Conservation (phyloP, 1,140 invertebrate genomes). For the Drosophila fuyamai region DNA sequence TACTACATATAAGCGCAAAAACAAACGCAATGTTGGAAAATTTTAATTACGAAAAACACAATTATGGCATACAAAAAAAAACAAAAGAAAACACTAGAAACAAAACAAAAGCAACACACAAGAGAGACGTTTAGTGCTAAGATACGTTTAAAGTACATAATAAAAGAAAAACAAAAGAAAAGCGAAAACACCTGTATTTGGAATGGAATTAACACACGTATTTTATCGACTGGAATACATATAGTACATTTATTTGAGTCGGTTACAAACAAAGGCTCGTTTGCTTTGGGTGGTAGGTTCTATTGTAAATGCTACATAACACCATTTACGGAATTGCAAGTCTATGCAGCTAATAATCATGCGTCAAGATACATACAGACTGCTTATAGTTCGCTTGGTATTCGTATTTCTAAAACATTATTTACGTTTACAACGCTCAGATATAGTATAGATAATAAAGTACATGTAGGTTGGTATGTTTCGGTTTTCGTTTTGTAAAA, state of each 20-base stretch:
- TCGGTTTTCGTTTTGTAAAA: constrained; percentile 64
- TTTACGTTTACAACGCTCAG: constrained; percentile 59
- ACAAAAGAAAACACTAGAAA: constrained; percentile 70
- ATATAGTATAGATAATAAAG: constrained; percentile 61
- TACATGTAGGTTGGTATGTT: constrained; percentile 66
- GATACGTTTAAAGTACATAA: constrained; percentile 53
- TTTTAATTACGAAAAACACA: constrained; percentile 69
- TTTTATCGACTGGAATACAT: constrained; percentile 21
- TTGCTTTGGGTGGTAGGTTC: constrained; percentile 60
- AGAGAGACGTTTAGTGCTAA: constrained; percentile 50
- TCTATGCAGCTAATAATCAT: constrained; percentile 33
- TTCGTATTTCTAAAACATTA: constrained; percentile 56
- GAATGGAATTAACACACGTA: constrained; percentile 11
- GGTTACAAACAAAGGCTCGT: constrained; percentile 57
- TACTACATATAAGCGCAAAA: constrained; percentile 81
- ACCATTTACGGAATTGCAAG: constrained; percentile 58
- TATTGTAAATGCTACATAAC: constrained; percentile 78
- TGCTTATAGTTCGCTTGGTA: constrained; percentile 11
- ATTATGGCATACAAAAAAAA: constrained; percentile 62
- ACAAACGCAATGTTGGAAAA: constrained; percentile 69
- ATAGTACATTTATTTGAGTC: constrained; percentile 72
- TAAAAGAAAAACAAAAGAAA: constrained; percentile 54
- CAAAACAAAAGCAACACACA: constrained; percentile 53
- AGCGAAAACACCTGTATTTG: constrained; percentile 7
- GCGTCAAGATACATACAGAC: constrained; percentile 34